Evolutionary conservation across 2,113 vertebrate species (phyloP), one percentile per base, ranked within the genome.

Genomic region (Sylvicapra grimmia): DNA sequence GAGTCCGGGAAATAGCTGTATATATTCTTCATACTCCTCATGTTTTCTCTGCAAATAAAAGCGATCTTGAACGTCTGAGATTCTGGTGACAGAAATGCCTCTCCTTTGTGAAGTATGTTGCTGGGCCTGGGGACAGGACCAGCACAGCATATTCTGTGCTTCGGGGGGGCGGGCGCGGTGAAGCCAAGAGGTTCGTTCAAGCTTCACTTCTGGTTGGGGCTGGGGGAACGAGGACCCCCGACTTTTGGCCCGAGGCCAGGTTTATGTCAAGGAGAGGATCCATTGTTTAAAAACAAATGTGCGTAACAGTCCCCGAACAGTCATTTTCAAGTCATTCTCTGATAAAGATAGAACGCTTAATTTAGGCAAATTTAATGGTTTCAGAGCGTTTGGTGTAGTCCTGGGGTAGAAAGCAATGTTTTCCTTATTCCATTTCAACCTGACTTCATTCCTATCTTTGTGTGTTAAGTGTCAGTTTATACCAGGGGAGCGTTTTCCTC

Each of bases 41-140:
- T 13, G 29, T 82, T 95, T 77, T 65, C 85, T 86, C 72, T 91
- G 92, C 53, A 82, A 84, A 96, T 75, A 85, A 93, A 80, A 49
- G 68, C 0, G 11, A 51, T 25, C 82, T 75, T 87, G 80, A 51
- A 18, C 4, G 4, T 92, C 27, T 16, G 49, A 58, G 19, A 51
- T 16, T 12, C 68, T 65, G 9, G 11, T 40, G 59, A 53, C 59
- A 19, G 8, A 72, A 16, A 12, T 1, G 2, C 53, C 82, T 36
- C 80, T 72, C 19, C 6, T 40, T 53, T 15, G 72, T n/a, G 21
- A 75, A 51, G 87, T 31, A 1, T 2, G 19, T 15, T 36, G 53
- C 6, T 1, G 63, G 36, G 27, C 47, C 27, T 2, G 12, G 65
- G 44, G 27, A 21, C 23, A 27, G 44, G 21, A 29, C 21, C 9